Evolutionary conservation across 2,113 vertebrate species (phyloP), one percentile per base, ranked within the genome.

Genomic region (Bungarus multicinctus): DNA sequence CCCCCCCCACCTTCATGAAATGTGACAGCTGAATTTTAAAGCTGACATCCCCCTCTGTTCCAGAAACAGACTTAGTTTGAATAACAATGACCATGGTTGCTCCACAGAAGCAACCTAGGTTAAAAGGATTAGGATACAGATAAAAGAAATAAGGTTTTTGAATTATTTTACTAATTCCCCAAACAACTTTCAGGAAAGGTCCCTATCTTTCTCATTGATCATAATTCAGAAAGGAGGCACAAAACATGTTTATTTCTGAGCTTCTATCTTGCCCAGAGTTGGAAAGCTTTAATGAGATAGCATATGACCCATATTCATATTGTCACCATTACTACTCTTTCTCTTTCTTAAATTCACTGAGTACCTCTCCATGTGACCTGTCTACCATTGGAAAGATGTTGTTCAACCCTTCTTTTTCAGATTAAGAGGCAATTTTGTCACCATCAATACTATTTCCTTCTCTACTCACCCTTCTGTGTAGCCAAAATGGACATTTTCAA

Each of bases 401-500:
- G 43, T n/a, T 8, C 22, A 85, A 16, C 1, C 45, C 30, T 23
- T 60, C 53, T 30, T 85, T 58, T 58, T 14, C 54, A 60, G 64
- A 23, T 11, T 23, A 58, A 45, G 0, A 25, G 43, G 45, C 30
- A 85, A 14, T 27, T 12, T 47, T 92, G 85, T 22, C 5, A 55
- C 25, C 39, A 86, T 2, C 14, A 16, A 22, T 20, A 34, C 55
- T 39, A 30, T 30, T 47, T 14, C 69, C 30, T 60, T 86, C 74
- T 25, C 74, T 18, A 94, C 97, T 3, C 94, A 99, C 99, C 99
- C 99, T 1, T 98, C 96, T 0, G 0, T 0, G 3, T 99, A 99
- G 97, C 98, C 98, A 96, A 99, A 99, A 95, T 98, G 98, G 58
- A 99, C 98, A 0, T 99, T 99, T 90, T 99, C 98, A 95, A 99